These are phyloP conservation scores for Osmerus eperlanus DNA, from an alignment of 2,113 vertebrate genomes.

Conservation along the genomic window DNA sequence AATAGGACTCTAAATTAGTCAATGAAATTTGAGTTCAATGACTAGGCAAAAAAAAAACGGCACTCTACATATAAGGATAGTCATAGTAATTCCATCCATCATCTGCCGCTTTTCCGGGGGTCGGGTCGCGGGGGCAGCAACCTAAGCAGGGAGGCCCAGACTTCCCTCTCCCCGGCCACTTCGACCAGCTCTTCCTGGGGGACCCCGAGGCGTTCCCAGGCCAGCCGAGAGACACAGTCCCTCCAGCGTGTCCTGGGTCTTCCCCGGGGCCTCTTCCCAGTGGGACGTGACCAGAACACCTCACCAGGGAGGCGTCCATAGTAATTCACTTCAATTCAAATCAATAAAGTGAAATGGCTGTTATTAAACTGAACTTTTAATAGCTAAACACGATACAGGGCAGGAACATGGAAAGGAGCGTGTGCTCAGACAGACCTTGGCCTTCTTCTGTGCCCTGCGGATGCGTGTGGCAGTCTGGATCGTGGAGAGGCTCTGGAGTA, in stretches of 20 bases:
- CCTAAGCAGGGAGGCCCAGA: too few species aligned
- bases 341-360: background rate
- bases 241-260: too few species aligned
- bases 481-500: slow-evolving; percentile 86
- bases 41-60: background rate
- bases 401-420: background rate
- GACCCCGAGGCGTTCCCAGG: too few species aligned
- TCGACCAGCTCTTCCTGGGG: too few species aligned
- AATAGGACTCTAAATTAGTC: background rate
- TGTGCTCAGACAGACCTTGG: slow-evolving; percentile 76
- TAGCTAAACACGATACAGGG: background rate
- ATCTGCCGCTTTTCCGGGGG: too few species aligned
- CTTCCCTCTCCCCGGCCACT: too few species aligned
- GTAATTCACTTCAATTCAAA: background rate
- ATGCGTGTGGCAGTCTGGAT: slow-evolving; percentile 90
- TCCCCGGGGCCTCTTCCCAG: too few species aligned
- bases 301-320: too few species aligned
- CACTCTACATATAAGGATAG: background rate
- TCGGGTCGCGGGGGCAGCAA: too few species aligned
- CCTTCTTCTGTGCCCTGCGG: slow-evolving; percentile 89
- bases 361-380: background rate
- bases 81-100: too few species aligned
- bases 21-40: background rate
- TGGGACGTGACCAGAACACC: too few species aligned
- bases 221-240: too few species aligned